Evolutionary conservation across 30 jellyfish, hydroid and myxozoan species (phyloP).

Genomic region (Turritopsis dohrnii): DNA sequence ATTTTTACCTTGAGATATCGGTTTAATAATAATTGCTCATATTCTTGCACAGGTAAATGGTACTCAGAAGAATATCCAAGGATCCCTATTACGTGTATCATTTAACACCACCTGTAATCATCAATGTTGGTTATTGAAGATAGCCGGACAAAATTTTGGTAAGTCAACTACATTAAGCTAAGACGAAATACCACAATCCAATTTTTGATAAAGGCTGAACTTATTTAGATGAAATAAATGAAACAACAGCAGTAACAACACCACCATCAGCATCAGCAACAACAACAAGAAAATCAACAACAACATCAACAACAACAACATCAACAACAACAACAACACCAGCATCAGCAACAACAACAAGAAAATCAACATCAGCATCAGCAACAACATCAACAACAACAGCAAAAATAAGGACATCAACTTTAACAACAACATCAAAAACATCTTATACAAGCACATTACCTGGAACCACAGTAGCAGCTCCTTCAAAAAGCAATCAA

Average conservation of each 20-base stretch:
- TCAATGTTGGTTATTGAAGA: neutral
- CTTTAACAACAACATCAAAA: constrained; percentile 2
- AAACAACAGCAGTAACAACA: neutral
- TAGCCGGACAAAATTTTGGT: neutral
- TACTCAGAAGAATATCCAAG: neutral
- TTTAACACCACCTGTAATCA: neutral
- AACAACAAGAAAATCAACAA: constrained; percentile 1
- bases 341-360: constrained; percentile 1
- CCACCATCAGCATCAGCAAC: neutral
- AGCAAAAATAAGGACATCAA: neutral
- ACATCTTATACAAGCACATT: neutral
- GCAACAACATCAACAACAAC: constrained; percentile 9
- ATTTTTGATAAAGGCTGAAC: no score
- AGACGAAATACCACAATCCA: no score
- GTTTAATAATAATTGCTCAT: no score
- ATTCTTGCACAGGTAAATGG: neutral
- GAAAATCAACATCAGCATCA: neutral
- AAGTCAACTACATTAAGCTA: no score
- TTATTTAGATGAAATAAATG: neutral
- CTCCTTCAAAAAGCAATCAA: neutral
- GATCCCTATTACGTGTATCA: neutral
- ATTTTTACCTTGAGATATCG: no score
- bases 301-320: constrained; percentile 14
- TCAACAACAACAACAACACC: constrained; percentile 1
- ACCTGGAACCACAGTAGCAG: neutral